These are phyloP conservation scores for Psittacara wagleri DNA, from an alignment of 2,113 vertebrate genomes.

Conservation along the genomic window DNA sequence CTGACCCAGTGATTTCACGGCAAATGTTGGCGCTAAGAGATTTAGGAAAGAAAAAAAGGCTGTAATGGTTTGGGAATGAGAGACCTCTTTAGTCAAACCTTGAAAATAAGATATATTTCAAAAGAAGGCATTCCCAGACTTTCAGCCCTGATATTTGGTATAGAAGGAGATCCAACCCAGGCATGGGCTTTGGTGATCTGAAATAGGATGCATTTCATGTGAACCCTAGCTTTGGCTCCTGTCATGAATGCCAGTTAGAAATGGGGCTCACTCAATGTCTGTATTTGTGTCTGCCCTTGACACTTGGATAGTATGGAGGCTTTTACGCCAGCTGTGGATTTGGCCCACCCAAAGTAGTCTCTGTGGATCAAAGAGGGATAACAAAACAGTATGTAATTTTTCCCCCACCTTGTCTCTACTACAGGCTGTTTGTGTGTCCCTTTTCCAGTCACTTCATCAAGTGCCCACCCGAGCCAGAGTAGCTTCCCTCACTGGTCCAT, in stretches of 20 bases:
- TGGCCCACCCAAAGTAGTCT: neutral
- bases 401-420: neutral
- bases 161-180: neutral
- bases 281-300: neutral
- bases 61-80: conserved; percentile 51
- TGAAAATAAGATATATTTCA: conserved; percentile 52
- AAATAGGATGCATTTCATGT: neutral
- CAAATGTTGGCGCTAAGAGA: neutral
- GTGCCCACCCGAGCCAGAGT: neutral
- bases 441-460: conserved; percentile 27
- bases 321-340: neutral
- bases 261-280: neutral
- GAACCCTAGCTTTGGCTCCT: neutral
- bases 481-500: neutral
- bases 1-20: conserved; percentile 17
- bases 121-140: conserved; percentile 33
- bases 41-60: conserved; percentile 43
- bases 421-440: neutral
- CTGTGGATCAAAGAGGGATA: conserved; percentile 11
- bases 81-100: conserved; percentile 3
- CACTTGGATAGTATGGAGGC: neutral
- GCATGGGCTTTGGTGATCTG: neutral
- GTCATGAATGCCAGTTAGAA: neutral
- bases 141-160: neutral
- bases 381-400: neutral